These are phyloP conservation scores for Aplocera efformata DNA, from an alignment of 2,888 invertebrate genomes.

Conservation along the genomic window DNA sequence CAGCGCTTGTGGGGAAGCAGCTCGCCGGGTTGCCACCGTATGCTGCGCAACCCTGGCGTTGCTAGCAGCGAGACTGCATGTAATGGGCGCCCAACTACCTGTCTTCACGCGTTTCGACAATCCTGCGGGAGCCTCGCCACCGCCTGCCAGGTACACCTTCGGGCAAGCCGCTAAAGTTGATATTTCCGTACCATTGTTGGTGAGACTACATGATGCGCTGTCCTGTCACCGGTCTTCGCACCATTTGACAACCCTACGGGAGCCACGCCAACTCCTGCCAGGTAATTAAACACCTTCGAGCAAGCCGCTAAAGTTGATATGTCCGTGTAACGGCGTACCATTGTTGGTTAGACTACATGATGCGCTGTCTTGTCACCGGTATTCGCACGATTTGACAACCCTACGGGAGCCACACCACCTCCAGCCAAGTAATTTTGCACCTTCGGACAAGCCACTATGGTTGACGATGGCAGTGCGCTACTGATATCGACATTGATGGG, in stretches of 20 bases:
- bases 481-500: too few species aligned
- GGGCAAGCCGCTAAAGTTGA: too few species aligned
- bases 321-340: too few species aligned
- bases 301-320: too few species aligned
- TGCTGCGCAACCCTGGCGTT: slow-evolving; percentile 89
- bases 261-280: slow-evolving; percentile 87
- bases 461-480: too few species aligned
- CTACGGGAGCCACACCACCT: slow-evolving; percentile 92
- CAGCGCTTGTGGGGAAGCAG: slow-evolving; percentile 82
- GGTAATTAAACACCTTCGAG: slow-evolving; percentile 40
- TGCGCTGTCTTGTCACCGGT: slow-evolving; percentile 97
- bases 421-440: slow-evolving; percentile 82
- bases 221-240: slow-evolving; percentile 97
- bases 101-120: slow-evolving; percentile 98
- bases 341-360: too few species aligned
- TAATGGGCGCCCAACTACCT: slow-evolving; percentile 98
- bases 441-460: too few species aligned
- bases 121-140: slow-evolving; percentile 93
- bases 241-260: slow-evolving; percentile 99
- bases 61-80: slow-evolving; percentile 90
- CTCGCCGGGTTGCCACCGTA: slow-evolving; percentile 89
- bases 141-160: slow-evolving; percentile 79
- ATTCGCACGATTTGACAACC: slow-evolving; percentile 98
- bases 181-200: too few species aligned
- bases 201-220: slow-evolving; percentile 46